Percentiles rank a stretch among this genome's conserved stretches.
phyloP scores from a whole-genome alignment of 1,140 invertebrate genomes.

The Drosophila neocordata region DNA sequence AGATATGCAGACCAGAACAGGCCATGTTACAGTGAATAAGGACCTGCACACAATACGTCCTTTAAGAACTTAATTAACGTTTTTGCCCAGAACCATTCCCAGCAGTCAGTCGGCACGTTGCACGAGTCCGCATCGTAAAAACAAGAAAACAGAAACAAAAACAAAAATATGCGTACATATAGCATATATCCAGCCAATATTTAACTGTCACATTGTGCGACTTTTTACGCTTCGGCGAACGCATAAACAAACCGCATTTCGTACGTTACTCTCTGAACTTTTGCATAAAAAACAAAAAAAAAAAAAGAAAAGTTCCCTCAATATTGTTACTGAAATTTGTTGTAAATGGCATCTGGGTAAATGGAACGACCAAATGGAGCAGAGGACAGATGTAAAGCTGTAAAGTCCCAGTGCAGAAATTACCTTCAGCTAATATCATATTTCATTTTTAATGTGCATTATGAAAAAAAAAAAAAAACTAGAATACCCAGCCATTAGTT shows the following conservation, averaged over 20 bases:
- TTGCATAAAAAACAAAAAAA: conserved; percentile 26
- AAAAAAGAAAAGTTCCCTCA: conserved; percentile 49
- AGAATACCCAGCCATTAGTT: too few species aligned
- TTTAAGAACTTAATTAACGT: conserved; percentile 64
- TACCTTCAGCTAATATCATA: conserved; percentile 32
- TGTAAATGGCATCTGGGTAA: neutral
- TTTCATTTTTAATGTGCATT: conserved; percentile 27
- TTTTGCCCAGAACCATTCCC: conserved; percentile 16
- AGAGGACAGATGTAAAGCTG: neutral
- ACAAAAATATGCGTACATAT: conserved; percentile 19
- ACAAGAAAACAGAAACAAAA: neutral
- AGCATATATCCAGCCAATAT: conserved; percentile 58
- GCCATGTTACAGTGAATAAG: conserved; percentile 7
- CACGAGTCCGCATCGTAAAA: neutral
- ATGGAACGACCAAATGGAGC: neutral
- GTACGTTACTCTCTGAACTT: conserved; percentile 24
- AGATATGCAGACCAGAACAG: conserved; percentile 13
- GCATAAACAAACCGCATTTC: conserved; percentile 69
- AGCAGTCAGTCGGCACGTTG: neutral
- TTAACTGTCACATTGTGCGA: conserved; percentile 73
- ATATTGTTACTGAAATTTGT: conserved; percentile 62
- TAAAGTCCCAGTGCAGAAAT: conserved; percentile 33
- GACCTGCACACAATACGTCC: conserved; percentile 46
- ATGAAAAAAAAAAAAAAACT: neutral
- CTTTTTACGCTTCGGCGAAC: conserved; percentile 71